Evolutionary conservation across 2,888 invertebrate genomes (phyloP), one percentile per base, ranked within the genome.

Genomic region (Margaritifera margaritifera): DNA sequence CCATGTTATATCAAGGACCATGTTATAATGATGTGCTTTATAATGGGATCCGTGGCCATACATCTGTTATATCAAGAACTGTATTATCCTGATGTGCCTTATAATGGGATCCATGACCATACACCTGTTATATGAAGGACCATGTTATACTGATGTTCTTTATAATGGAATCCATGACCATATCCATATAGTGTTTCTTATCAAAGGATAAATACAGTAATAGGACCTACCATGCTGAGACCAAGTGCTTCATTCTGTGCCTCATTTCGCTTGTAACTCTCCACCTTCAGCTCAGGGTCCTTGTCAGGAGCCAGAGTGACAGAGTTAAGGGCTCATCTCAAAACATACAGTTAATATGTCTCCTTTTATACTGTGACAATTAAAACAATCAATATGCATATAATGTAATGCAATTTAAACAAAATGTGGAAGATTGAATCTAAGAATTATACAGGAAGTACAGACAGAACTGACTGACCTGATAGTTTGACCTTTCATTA

Each of bases 201-300:
- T 15, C 42, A 42, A 42, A 42, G 42, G 42, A 42, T 42, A 42
- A 42, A 42, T 42, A 42, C 11, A 42, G 11, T 42, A 3, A 15
- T 11, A 11, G 42, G 42, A 42, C 42, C 15, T 42, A 42, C 42
- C 11, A 3, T 63, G 42, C 42, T 15, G 15, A 82, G 31, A 0
- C 99, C 98, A 2, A 99, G 91, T 66, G 95, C 95, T 69, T 98
- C 98, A 87, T 98, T 96, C 88, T 99, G 97, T 6, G 97, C 96
- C 84, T 92, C 94, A 0, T 91, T 92, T 62, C 99, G 91, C 67
- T 94, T 94, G 89, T 98, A 99, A 63, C 93, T 93, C 0, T 91
- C 93, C 20, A 97, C 93, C 74, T 91, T 93, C 69, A 98, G 90
- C 68, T 88, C 80, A 0, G 84, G 84, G 73, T 91, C 91, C n/a